Evolutionary conservation across 2,113 vertebrate genomes (phyloP).

Genomic region (Megalops atlanticus): DNA sequence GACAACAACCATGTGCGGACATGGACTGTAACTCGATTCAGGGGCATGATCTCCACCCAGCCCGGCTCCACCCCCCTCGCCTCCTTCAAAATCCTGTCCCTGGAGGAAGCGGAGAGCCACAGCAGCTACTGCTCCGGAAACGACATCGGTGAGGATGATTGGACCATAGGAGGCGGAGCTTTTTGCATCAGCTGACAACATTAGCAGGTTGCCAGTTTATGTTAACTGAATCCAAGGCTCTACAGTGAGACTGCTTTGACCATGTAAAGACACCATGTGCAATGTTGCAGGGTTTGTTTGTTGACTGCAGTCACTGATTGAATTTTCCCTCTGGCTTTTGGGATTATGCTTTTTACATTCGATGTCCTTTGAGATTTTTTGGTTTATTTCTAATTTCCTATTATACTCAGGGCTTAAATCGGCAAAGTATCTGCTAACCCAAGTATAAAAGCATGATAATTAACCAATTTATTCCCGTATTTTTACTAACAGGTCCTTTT

Average conservation of each 20-base stretch:
- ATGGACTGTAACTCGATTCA: constrained; percentile 94
- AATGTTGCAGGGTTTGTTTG: not conserved
- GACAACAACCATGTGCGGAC: constrained; percentile 97
- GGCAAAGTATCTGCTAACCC: too few species aligned
- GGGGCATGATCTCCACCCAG: constrained; percentile 98
- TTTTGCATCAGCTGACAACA: not conserved
- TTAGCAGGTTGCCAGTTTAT: not conserved
- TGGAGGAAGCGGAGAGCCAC: constrained; percentile 94
- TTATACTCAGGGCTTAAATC: too few species aligned
- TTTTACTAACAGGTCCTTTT: constrained; percentile 93
- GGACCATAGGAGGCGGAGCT: not conserved
- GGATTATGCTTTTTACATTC: too few species aligned
- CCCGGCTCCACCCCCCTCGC: constrained; percentile 94
- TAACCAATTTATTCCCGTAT: constrained; percentile 14
- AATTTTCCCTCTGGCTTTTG: too few species aligned
- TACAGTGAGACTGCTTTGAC: not conserved
- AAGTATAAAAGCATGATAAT: too few species aligned
- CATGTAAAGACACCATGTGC: not conserved
- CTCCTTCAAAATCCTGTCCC: constrained; percentile 93
- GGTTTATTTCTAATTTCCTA: too few species aligned
- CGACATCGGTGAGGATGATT: constrained; percentile 82
- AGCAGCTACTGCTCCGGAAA: constrained; percentile 94
- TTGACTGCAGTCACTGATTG: not conserved
- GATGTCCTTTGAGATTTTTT: too few species aligned
- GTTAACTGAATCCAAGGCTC: not conserved